Percentiles rank a stretch among this genome's conserved stretches.
Conservation (phyloP, 1,140 invertebrate genomes). For the Brachionus angularis region DNA sequence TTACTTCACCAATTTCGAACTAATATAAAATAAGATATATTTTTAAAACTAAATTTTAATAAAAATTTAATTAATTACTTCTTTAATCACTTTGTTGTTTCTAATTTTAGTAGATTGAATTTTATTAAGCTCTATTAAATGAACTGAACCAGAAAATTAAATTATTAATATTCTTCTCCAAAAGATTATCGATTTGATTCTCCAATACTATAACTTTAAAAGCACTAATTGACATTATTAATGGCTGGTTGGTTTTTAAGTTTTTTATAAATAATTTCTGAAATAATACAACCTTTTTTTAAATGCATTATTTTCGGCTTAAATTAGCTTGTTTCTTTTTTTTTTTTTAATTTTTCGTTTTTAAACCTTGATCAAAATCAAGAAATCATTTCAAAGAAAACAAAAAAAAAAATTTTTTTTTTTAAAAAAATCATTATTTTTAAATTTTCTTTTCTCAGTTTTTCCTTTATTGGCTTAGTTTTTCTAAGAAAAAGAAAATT, state of each 20-base stretch:
- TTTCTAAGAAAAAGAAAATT: too few species aligned
- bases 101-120: background rate
- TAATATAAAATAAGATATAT: background rate
- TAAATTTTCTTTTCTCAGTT: too few species aligned
- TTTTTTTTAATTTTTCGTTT: too few species aligned
- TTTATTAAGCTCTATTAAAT: background rate
- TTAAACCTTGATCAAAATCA: too few species aligned
- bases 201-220: slow-evolving; percentile 13
- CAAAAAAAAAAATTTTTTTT: too few species aligned
- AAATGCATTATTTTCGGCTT: too few species aligned
- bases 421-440: too few species aligned
- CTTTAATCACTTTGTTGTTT: slow-evolving; percentile 4
- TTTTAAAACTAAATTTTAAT: background rate
- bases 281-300: too few species aligned
- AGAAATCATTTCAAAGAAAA: too few species aligned
- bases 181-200: background rate
- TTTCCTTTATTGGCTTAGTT: too few species aligned
- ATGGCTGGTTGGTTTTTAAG: background rate
- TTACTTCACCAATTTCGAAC: slow-evolving; percentile 16
- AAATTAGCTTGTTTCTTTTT: too few species aligned
- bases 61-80: background rate
- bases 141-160: background rate
- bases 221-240: background rate
- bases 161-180: background rate
- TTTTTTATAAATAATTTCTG: background rate